phyloP scores from a whole-genome alignment of 2,888 invertebrate species.

The Phalangium opilio region DNA sequence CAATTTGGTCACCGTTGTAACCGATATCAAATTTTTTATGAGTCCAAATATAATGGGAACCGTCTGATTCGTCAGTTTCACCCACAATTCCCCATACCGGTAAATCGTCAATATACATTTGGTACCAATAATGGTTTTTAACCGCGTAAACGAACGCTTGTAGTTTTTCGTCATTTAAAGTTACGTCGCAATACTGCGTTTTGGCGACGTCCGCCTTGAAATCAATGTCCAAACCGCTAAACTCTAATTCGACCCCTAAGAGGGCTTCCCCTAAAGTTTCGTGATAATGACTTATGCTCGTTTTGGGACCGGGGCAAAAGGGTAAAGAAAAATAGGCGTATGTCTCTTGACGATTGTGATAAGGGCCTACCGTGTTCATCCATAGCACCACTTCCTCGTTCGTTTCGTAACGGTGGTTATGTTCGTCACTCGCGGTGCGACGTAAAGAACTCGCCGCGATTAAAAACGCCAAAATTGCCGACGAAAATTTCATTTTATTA shows the following conservation, averaged over 20 bases:
- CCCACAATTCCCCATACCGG: conserved; percentile 99
- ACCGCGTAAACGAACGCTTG: conserved; percentile 93
- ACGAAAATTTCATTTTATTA: too few species aligned
- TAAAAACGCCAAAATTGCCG: too few species aligned
- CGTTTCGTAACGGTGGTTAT: conserved; percentile 66
- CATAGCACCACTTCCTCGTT: conserved; percentile 93
- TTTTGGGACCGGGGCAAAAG: conserved; percentile 83
- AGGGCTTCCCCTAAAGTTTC: conserved; percentile 96
- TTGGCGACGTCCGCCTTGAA: conserved; percentile 53
- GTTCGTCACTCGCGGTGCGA: conserved; percentile 44
- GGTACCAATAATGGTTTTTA: conserved; percentile 98
- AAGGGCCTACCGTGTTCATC: conserved; percentile 99
- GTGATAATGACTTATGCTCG: conserved; percentile 88
- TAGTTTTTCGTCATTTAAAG: conserved; percentile 63
- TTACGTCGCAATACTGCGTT: conserved; percentile 61
- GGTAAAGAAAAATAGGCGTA: conserved; percentile 96
- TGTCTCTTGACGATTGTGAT: conserved; percentile 97
- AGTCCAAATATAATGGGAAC: conserved; percentile 76
- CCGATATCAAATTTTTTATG: conserved; percentile 97
- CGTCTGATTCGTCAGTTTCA: conserved; percentile 47
- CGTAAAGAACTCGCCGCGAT: conserved; percentile 4
- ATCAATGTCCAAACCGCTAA: conserved; percentile 88
- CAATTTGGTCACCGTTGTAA: conserved; percentile 85
- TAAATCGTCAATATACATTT: conserved; percentile 97
- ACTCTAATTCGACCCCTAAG: conserved; percentile 92